Evolutionary conservation across 2,888 invertebrate genomes (phyloP), one percentile per base, ranked within the genome.

Genomic region (Orthosia gothica): DNA sequence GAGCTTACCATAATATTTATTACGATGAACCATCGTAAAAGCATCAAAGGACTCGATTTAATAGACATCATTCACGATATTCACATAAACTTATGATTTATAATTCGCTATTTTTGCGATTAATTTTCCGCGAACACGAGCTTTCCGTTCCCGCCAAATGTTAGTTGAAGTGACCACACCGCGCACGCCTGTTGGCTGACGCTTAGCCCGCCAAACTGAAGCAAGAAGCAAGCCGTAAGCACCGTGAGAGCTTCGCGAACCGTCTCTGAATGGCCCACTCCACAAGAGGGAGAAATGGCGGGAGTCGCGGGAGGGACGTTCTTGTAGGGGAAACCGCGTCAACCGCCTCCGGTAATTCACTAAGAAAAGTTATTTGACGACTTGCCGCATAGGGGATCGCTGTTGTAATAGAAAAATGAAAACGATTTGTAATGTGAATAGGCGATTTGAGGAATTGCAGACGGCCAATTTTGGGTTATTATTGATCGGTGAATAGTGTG

Each of bases 291-390:
- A 95, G 95, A 92, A 90, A 91, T 93, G 94, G 93, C 94, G 94
- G 95, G 95, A 95, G 95, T 92, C 92, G 92, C 93, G 95, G 95
- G 95, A 96, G 96, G 96, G 95, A 93, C 94, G 93, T 90, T 91
- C 93, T 87, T 92, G 92, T 95, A 95, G 96, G 96, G 96, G 95
- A 96, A 95, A 95, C 95, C 94, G 92, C 94, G 92, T 90, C 95
- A 92, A 95, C 93, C 94, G 94, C 94, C 95, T 95, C 94, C 92
- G 93, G 95, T 96, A 95, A 95, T 96, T 95, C 95, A 94, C 95
- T 94, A 96, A 96, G 95, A 96, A 96, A 96, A 95, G 93, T 96
- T 95, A 95, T 96, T 95, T 95, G 94, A 93, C 91, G 93, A 94
- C 92, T 90, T 91, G 92, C 91, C 89, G 90, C 91, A 88, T 83